Base-by-base conservation (phyloP, 2,113 vertebrate species). In the Psettodes erumei region DNA sequence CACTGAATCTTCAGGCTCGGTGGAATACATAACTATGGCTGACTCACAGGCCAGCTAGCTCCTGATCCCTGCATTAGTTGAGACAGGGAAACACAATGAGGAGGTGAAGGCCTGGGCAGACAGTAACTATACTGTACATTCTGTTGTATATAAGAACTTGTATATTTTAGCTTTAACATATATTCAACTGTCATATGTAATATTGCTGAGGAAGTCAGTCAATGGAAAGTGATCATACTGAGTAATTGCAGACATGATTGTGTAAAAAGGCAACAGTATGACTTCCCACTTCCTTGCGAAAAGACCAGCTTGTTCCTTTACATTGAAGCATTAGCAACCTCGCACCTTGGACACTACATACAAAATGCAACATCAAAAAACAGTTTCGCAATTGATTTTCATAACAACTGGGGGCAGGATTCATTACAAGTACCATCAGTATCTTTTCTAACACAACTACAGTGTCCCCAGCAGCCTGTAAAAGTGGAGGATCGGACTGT, bases 371-470 rank as follows among this genome's bases (percentile, higher is more conserved):
- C 51, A 81, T 71, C 70, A 81, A 81, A 65, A 47, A 70, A 12
- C 45, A 65, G 64, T 71, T 81, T 71, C 54, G 16, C 45, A 33
- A 72, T 73, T 73, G 65, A 81, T 81, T 86, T 81, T 73, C 55
- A 65, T 55, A 61, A 70, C 56, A 65, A 65, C 61, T 53, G 45
- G 58, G 15, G 75, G 13, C 33, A 48, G 6, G 30, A 79, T 79
- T 61, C 51, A 78, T 84, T 72, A 65, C 56, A 30, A 50, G 55
- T 32, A 54, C 50, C 77, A 84, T 65, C 45, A 79, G 65, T 69
- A 84, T 71, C 77, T n/a, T n/a, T n/a, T 67, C 65, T 58, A 40
- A 60, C 35, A 74, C 48, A 27, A 40, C 43, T 13, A n/a, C 47
- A 30, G 25, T 42, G 23, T 6, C 40, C 27, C 35, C 32, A 51